Evolutionary conservation across 1,140 invertebrate genomes (phyloP), one percentile per base, ranked within the genome.

Genomic region (Calycopis cecrops): DNA sequence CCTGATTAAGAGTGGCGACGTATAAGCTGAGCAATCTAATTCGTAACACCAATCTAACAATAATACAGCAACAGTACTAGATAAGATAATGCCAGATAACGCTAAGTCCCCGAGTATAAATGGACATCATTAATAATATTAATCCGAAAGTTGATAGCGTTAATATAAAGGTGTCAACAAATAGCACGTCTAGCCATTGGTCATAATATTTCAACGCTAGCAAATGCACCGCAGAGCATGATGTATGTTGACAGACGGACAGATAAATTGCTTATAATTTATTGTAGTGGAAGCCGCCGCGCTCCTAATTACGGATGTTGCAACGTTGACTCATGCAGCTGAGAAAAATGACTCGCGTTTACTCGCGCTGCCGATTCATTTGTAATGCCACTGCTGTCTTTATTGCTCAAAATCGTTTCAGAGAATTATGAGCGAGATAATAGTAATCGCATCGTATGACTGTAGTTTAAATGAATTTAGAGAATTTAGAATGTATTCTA

Each of bases 251-350:
- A 82, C 81, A 81, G 73, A 78, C 71, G 59, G 81, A 85, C 81
- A 79, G 76, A 85, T 82, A 82, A 85, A 85, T 85, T 79, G 76
- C 81, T 76, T 69, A 79, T 76, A 85, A 82, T 85, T 85, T 85
- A 85, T 81, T 70, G 71, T 77, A 65, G 51, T 77, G 66, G 71
- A 74, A 78, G 70, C 73, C 21, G 21, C 21, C 21, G 21, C 60
- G 73, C 64, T 69, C 71, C 73, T 82, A 85, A 85, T 85, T 82
- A 82, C 66, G 59, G 52, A 55, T 69, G 74, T 70, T 65, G 71
- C 68, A 52, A 64, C 63, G 59, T 68, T 74, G 71, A 77, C 63
- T 77, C 67, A 78, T 62, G 52, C 59, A 28, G 21, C 21, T 28
- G 62, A 69, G 73, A 79, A 76, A 77, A 75, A 75, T 75, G 67